These are phyloP conservation scores for Hyposmocoma kahamanoa DNA, from an alignment of 1,140 invertebrate genomes.

Conservation along the genomic window DNA sequence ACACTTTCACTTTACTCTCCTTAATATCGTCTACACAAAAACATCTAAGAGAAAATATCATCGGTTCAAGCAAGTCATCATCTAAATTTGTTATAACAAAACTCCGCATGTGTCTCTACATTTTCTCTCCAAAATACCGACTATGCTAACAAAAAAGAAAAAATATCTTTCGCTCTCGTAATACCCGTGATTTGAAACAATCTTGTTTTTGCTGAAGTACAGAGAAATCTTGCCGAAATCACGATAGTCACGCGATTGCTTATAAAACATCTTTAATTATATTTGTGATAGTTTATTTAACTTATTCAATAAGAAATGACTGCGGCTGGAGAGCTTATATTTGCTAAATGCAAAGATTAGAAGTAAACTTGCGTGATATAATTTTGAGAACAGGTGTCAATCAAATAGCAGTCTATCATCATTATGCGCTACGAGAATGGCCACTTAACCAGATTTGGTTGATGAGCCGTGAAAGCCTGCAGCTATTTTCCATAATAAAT, in stretches of 20 bases:
- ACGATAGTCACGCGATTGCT: slow-evolving; percentile 49
- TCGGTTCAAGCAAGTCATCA: too few relatives aligned
- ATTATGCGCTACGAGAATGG: slow-evolving; percentile 5
- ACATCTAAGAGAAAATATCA: too few relatives aligned
- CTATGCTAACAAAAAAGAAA: slow-evolving; percentile 34
- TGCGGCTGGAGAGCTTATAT: not conserved
- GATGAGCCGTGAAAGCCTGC: slow-evolving; percentile 28
- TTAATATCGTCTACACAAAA: too few relatives aligned
- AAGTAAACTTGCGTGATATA: too few relatives aligned
- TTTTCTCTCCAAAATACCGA: slow-evolving; percentile 43
- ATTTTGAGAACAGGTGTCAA: not conserved
- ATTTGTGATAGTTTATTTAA: not conserved
- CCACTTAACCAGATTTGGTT: slow-evolving; percentile 15
- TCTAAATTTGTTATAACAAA: too few relatives aligned
- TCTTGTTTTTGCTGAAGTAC: slow-evolving; percentile 44
- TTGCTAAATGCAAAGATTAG: too few relatives aligned
- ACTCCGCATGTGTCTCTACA: slow-evolving; percentile 40
- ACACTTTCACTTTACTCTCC: slow-evolving; percentile 16
- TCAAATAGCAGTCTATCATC: not conserved
- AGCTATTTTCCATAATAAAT: slow-evolving; percentile 37
- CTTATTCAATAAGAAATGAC: too few relatives aligned
- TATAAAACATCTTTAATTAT: slow-evolving; percentile 20
- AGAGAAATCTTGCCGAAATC: slow-evolving; percentile 52
- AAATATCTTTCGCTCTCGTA: slow-evolving; percentile 43
- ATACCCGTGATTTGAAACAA: slow-evolving; percentile 58